These are phyloP conservation scores for Eupithecia subumbrata DNA, from an alignment of 2,888 invertebrate species.

Conservation along the genomic window DNA sequence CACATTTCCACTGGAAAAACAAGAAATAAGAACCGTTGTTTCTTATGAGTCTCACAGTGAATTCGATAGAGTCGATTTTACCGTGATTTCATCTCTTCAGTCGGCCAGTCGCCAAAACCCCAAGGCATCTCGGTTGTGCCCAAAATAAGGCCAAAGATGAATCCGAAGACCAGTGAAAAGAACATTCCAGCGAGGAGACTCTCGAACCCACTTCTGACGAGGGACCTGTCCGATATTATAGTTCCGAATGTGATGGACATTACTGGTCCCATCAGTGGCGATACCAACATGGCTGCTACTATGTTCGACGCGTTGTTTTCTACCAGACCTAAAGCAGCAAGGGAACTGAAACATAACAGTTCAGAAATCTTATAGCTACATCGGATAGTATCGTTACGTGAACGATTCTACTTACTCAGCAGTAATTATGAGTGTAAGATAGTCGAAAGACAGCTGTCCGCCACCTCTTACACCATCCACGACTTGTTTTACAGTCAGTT, in stretches of 20 bases:
- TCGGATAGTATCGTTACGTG: neutral
- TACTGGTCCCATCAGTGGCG: conserved; percentile 92
- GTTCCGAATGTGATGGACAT: conserved; percentile 94
- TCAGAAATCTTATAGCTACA: neutral
- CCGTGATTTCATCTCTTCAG: conserved; percentile 91
- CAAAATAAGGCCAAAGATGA: conserved; percentile 89
- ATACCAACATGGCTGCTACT: conserved; percentile 90
- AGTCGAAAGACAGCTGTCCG: conserved; percentile 93
- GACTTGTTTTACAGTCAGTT: conserved; percentile 92
- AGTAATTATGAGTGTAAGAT: conserved; percentile 89
- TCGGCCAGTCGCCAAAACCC: conserved; percentile 91
- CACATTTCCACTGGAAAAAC: conserved; percentile 85
- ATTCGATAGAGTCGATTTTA: conserved; percentile 52
- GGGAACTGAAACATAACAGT: conserved; percentile 82
- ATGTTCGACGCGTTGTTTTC: conserved; percentile 93
- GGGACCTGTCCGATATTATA: conserved; percentile 88
- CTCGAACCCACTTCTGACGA: conserved; percentile 88
- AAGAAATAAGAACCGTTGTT: too few relatives aligned
- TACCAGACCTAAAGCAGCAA: conserved; percentile 92
- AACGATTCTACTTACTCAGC: conserved; percentile 87
- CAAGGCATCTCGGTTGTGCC: conserved; percentile 90
- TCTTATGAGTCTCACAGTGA: neutral
- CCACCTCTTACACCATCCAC: conserved; percentile 91
- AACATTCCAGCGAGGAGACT: conserved; percentile 88
- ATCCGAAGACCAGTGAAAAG: conserved; percentile 91